Conservation (phyloP, 2,888 invertebrate species). For the Tanypteryx hageni region DNA sequence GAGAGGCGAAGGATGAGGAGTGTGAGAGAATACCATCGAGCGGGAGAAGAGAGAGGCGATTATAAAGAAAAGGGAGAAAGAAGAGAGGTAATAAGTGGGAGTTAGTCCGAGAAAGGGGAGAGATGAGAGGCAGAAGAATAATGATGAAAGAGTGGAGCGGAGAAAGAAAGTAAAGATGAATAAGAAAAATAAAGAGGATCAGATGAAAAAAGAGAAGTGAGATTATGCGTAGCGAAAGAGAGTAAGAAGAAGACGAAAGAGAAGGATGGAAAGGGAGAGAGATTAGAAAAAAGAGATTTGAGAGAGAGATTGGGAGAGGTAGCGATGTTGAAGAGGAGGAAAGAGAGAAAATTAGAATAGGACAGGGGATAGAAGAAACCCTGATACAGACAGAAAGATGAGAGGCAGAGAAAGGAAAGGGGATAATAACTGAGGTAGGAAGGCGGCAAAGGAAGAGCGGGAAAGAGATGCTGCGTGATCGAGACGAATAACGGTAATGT, state of each 20-base stretch:
- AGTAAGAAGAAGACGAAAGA: no score
- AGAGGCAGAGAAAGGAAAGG: no score
- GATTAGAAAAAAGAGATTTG: no score
- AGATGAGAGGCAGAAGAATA: neutral
- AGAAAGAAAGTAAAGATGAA: neutral
- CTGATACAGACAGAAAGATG: no score
- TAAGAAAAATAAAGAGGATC: no score
- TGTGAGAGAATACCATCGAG: neutral
- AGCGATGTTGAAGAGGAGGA: neutral
- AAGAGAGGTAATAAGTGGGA: neutral
- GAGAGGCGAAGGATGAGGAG: neutral
- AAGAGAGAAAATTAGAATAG: neutral
- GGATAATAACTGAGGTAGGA: neutral
- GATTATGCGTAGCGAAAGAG: no score
- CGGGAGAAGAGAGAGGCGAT: neutral
- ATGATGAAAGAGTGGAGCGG: neutral
- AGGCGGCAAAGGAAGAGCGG: neutral
- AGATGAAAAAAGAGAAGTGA: no score
- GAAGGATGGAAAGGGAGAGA: no score
- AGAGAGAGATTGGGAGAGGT: no score
- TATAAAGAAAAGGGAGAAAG: neutral
- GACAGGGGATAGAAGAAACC: no score
- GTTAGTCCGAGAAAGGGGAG: neutral
- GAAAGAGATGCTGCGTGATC: neutral
- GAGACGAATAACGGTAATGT: neutral